phyloP scores from a whole-genome alignment of 2,888 invertebrate genomes.

The Microplitis deprimator region DNA sequence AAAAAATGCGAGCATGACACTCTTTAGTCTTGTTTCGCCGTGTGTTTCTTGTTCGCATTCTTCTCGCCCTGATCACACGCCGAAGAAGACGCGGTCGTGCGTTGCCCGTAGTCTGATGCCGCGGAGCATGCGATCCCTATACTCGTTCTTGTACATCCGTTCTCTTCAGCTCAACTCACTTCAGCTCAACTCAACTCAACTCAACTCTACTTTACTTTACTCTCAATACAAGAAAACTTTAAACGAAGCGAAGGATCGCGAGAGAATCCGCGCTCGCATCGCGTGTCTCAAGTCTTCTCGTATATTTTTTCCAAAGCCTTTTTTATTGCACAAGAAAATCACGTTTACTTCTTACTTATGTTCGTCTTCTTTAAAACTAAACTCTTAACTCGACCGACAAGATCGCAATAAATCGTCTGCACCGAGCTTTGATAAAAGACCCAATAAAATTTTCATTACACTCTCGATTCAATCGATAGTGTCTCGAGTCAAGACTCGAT shows the following conservation, averaged over 20 bases:
- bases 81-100: background rate
- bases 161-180: no score
- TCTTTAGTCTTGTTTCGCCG: slow-evolving; percentile 7
- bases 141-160: no score
- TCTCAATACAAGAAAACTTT: background rate
- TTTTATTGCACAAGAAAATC: background rate
- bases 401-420: slow-evolving; percentile 24
- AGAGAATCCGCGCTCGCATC: background rate
- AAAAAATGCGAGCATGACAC: slow-evolving; percentile 32
- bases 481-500: background rate
- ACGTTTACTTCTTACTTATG: slow-evolving; percentile 4
- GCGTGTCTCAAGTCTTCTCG: slow-evolving; percentile 14
- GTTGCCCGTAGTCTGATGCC: background rate
- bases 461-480: background rate
- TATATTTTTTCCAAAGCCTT: background rate
- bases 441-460: slow-evolving; percentile 6
- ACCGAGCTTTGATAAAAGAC: background rate
- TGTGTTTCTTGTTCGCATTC: slow-evolving; percentile 41
- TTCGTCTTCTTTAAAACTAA: background rate
- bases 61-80: slow-evolving; percentile 33
- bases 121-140: no score
- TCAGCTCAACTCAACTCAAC: background rate
- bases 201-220: slow-evolving; percentile 10
- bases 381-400: slow-evolving; percentile 10
- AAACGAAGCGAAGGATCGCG: background rate